Evolutionary conservation across 1,140 invertebrate genomes (phyloP), one percentile per base, ranked within the genome.

Genomic region (Homarus americanus): DNA sequence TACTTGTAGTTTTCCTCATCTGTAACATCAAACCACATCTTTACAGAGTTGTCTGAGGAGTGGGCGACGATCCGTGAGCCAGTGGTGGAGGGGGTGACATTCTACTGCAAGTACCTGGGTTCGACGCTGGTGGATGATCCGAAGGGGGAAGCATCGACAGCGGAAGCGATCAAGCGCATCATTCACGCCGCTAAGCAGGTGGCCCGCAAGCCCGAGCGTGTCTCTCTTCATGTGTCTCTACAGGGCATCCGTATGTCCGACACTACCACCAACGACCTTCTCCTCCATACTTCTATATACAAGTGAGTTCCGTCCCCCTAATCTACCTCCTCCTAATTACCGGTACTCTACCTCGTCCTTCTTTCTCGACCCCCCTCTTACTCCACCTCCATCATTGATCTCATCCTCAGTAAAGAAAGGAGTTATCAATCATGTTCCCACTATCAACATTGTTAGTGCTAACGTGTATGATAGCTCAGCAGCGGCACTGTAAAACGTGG

Each of bases 221-320:
- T 98, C 32, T 96, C 95, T 34, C 84, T 92, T 4, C 86, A 90
- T 32, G 91, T 92, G 3, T 80, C 93, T 84, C 95, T 96, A 1
- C 95, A 96, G 92, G 97, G 97, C 79, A 97, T 98, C 82, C 94
- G 96, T 82, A 96, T 97, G 86, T 95, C 95, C 9, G 96, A 97
- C 93, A 93, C 96, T 4, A 94, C 95, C n/a, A 96, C 96, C 4
- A 96, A 96, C 58, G 96, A 97, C 93, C 95, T 96, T 91, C 94
- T 97, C 20, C 94, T 97, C 69, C 96, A 97, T 94, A 95, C 97
- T 34, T 97, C 97, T 7, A 97, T 98, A 94, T 98, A 97, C 94
- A 97, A 96, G 97, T 97, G 94, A 92, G 87, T 49, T 15, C 17
- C 53, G n/a, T n/a, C n/a, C n/a, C n/a, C n/a, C n/a, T n/a, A n/a